Percentiles rank a stretch among this genome's conserved stretches.
phyloP scores from a whole-genome alignment of 2,797 vertebrate species.

The Antrozous pallidus region DNA sequence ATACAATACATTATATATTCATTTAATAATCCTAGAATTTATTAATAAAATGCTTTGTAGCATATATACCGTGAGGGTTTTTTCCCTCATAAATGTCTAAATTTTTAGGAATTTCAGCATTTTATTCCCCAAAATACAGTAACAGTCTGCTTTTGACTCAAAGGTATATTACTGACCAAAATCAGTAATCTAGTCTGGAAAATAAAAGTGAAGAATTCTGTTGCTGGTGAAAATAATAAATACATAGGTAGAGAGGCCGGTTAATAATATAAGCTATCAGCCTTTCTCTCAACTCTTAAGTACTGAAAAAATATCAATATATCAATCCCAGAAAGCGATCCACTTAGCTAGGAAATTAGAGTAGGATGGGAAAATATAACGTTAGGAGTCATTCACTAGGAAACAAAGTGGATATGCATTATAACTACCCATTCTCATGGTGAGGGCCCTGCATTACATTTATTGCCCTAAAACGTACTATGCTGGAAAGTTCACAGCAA shows the following conservation, averaged over 20 bases:
- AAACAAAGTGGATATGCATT: background rate
- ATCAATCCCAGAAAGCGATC: background rate
- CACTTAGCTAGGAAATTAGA: background rate
- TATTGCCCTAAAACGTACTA: background rate
- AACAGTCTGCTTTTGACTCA: background rate
- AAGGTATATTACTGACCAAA: background rate
- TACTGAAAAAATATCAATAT: background rate
- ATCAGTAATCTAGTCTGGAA: background rate
- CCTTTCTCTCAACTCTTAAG: background rate
- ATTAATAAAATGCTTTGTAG: background rate
- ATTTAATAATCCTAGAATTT: background rate
- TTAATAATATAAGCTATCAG: background rate
- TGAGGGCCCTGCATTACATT: background rate
- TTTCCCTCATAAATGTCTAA: background rate
- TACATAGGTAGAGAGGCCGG: background rate
- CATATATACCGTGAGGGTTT: background rate
- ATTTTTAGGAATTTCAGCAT: background rate
- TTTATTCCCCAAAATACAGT: background rate
- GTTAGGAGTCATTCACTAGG: background rate
- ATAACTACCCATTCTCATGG: background rate
- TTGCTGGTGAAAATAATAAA: background rate
- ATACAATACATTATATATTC: background rate
- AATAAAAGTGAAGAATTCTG: background rate
- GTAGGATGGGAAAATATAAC: background rate
- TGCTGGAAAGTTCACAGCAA: slow-evolving; percentile 10